These are phyloP conservation scores for Lepeophtheirus nordmannii DNA, from an alignment of 2,888 invertebrate species.

Conservation along the genomic window DNA sequence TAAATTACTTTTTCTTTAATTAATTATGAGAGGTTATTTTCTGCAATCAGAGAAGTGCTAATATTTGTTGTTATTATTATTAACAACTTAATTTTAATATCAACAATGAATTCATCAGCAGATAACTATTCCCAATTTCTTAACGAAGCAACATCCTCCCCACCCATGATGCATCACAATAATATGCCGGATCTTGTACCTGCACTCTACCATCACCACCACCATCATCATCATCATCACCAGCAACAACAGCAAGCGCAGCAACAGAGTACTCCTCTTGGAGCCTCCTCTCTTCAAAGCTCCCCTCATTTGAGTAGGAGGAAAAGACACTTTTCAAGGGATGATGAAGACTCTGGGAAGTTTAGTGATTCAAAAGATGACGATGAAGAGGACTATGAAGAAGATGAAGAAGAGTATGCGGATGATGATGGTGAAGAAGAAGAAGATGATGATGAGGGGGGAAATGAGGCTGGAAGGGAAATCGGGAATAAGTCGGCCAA, in stretches of 20 bases:
- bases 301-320: not conserved
- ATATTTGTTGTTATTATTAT: not conserved
- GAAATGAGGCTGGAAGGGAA: too few relatives aligned
- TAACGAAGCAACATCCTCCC: not conserved
- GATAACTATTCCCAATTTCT: not conserved
- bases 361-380: constrained; percentile 1
- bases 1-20: not conserved
- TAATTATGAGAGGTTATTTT: not conserved
- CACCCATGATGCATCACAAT: not conserved
- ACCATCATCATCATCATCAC: too few relatives aligned
- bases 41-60: not conserved
- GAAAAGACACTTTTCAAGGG: not conserved
- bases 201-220: not conserved
- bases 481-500: not conserved
- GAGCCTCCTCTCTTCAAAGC: too few relatives aligned
- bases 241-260: too few relatives aligned
- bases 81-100: not conserved
- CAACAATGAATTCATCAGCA: not conserved
- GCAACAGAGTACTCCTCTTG: too few relatives aligned
- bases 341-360: constrained; percentile 1
- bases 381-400: not conserved
- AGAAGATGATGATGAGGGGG: not conserved
- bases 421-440: not conserved
- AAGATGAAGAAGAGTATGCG: not conserved
- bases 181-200: not conserved